These are phyloP conservation scores for Peromyscus attwateri DNA, from an alignment of 2,797 vertebrate species.

Conservation along the genomic window DNA sequence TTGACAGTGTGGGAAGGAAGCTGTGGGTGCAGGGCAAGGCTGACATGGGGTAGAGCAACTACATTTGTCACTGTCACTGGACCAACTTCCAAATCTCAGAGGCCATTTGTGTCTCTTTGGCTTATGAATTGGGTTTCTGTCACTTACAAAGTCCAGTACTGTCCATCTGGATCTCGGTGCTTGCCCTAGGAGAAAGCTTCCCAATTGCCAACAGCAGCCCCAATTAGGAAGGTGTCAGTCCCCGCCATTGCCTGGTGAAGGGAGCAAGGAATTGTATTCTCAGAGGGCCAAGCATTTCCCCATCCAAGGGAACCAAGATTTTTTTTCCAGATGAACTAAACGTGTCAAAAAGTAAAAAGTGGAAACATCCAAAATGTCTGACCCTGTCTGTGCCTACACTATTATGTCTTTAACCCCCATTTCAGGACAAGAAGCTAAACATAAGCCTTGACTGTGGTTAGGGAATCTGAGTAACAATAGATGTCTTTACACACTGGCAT, in stretches of 20 bases:
- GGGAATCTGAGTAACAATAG: background rate
- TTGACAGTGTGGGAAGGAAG: background rate
- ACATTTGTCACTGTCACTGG: conserved; percentile 47
- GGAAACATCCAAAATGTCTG: background rate
- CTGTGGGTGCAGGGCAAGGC: background rate
- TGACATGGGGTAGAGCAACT: background rate
- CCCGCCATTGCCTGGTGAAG: background rate
- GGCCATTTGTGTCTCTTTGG: background rate
- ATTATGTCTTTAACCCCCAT: background rate
- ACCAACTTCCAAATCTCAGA: conserved; percentile 1
- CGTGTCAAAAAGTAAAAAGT: conserved; percentile 31
- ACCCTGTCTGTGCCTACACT: background rate
- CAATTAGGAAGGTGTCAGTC: background rate
- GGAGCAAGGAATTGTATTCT: background rate
- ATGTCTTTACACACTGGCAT: background rate
- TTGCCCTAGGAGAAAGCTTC: background rate
- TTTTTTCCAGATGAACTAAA: background rate
- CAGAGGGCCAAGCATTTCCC: background rate
- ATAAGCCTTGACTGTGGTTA: background rate
- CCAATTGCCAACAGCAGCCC: background rate
- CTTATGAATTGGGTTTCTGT: conserved; percentile 60
- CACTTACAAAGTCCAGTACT: background rate
- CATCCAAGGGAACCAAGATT: background rate
- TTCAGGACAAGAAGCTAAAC: background rate
- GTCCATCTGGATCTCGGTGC: background rate